Conservation (phyloP, 64 coral and sea anemone genomes). For the Montipora sp. region DNA sequence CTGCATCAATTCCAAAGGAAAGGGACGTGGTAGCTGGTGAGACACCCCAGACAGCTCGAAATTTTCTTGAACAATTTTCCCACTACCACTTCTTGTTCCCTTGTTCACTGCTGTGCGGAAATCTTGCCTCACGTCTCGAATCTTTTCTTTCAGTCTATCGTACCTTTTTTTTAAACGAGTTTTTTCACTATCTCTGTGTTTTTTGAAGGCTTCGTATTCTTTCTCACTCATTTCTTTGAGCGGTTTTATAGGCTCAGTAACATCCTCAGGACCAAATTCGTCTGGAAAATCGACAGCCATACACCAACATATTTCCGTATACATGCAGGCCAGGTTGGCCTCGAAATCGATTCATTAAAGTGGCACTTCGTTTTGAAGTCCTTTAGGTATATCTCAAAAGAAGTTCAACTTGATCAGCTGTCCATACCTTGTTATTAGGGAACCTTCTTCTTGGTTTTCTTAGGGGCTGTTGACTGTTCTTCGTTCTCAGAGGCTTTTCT, state of each 20-base stretch:
- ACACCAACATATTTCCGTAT: background rate
- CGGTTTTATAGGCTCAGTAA: too few species aligned
- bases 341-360: background rate
- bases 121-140: background rate
- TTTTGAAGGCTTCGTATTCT: too few species aligned
- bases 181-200: too few species aligned
- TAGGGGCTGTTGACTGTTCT: background rate
- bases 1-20: conserved; percentile 40
- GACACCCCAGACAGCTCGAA: conserved; percentile 45
- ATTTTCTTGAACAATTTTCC: too few species aligned
- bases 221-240: too few species aligned
- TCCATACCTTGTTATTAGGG: conserved; percentile 13
- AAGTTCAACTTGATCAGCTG: background rate
- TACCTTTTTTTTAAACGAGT: background rate
- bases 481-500: background rate
- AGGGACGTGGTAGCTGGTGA: conserved; percentile 38
- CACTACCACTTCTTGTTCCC: too few species aligned
- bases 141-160: conserved; percentile 62
- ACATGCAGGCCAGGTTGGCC: background rate
- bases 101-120: too few species aligned
- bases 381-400: too few species aligned
- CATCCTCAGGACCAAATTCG: too few species aligned
- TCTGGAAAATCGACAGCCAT: background rate
- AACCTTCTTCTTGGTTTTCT: background rate
- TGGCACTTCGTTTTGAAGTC: too few species aligned